A percentile compares a stretch with the other conserved stretches of the same genome.
phyloP scores from a whole-genome alignment of 2,113 vertebrate genomes.

The Mesocricetus auratus region DNA sequence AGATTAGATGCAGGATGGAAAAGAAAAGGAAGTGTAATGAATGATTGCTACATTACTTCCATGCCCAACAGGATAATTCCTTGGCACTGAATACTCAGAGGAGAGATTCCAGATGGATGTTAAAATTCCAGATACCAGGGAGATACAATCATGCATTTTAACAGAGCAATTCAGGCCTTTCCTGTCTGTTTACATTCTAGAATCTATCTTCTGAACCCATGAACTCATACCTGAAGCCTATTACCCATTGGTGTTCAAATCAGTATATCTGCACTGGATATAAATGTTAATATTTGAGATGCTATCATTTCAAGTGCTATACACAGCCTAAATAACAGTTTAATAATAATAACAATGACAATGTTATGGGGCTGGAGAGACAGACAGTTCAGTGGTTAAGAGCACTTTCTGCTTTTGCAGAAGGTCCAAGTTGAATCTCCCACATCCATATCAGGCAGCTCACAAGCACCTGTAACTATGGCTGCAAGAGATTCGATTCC shows the following conservation, averaged over 20 bases:
- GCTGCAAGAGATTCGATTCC: background rate
- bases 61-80: background rate
- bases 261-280: background rate
- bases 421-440: background rate
- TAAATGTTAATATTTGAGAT: background rate
- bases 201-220: constrained; percentile 4
- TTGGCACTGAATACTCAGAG: background rate
- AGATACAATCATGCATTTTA: background rate
- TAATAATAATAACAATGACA: background rate
- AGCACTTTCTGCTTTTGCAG: background rate
- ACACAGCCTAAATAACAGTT: background rate
- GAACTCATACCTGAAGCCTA: background rate
- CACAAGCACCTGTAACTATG: background rate
- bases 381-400: background rate
- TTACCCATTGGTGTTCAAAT: background rate
- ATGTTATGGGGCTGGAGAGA: background rate
- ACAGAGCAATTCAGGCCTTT: background rate
- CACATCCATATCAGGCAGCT: background rate
- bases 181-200: background rate
- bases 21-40: background rate
- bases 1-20: background rate
- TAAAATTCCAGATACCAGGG: background rate
- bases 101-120: background rate
- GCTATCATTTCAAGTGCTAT: background rate
- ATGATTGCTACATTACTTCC: background rate